Percentiles rank a stretch among this genome's conserved stretches.
phyloP scores from a whole-genome alignment of 2,113 vertebrate species.

The Nothoprocta pentlandii region DNA sequence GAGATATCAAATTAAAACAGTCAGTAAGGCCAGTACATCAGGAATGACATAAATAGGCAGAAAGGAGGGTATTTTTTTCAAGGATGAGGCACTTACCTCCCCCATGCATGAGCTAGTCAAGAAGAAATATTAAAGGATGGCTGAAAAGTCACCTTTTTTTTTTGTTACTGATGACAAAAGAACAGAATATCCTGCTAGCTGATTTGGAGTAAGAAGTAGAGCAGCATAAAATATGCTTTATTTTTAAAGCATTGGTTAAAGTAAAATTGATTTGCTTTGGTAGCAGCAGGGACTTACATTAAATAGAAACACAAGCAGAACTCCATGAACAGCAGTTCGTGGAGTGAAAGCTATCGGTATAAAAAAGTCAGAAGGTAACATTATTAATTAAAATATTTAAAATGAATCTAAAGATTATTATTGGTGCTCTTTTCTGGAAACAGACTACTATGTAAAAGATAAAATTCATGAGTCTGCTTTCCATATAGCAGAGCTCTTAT shows the following conservation, averaged over 20 bases:
- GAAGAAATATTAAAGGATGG: slow-evolving; percentile 20
- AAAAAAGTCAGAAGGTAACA: slow-evolving; percentile 5
- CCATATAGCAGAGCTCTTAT: background rate
- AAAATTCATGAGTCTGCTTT: slow-evolving; percentile 13
- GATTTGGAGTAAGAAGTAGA: slow-evolving; percentile 21
- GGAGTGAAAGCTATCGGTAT: slow-evolving; percentile 12
- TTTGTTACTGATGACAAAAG: background rate
- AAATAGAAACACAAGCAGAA: background rate
- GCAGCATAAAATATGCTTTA: slow-evolving; percentile 20
- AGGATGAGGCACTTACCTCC: slow-evolving; percentile 32
- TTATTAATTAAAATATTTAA: slow-evolving; percentile 16
- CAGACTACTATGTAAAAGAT: background rate
- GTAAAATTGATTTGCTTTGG: slow-evolving; percentile 23
- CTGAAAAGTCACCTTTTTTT: slow-evolving; percentile 35
- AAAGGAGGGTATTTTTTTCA: slow-evolving; percentile 30
- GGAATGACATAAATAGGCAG: slow-evolving; percentile 19
- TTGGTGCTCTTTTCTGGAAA: background rate
- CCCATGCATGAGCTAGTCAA: slow-evolving; percentile 9
- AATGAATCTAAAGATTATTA: background rate
- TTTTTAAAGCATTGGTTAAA: slow-evolving; percentile 34
- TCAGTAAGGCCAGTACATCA: background rate
- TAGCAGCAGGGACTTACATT: background rate
- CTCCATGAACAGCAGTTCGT: background rate
- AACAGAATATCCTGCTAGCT: slow-evolving; percentile 12
- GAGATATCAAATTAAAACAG: slow-evolving; percentile 28